These are phyloP conservation scores for Formicarius rufipectus DNA, from an alignment of 2,113 vertebrate species.

Conservation along the genomic window DNA sequence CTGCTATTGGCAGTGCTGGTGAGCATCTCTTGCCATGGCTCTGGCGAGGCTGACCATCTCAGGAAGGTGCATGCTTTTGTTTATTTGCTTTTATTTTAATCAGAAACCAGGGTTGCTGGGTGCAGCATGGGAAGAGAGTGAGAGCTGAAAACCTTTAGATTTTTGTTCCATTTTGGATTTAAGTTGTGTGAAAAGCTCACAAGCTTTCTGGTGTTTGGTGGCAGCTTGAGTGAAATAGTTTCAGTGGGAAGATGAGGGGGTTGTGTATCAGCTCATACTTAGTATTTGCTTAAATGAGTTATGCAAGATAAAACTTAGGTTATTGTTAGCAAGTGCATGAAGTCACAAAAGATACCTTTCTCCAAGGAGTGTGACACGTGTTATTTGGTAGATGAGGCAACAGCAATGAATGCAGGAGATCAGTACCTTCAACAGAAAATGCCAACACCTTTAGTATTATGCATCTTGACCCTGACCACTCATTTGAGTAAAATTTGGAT, in stretches of 20 bases:
- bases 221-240: conserved; percentile 12
- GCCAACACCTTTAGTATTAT: background rate
- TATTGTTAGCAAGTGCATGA: background rate
- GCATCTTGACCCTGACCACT: background rate
- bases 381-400: background rate
- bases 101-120: background rate
- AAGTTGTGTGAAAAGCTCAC: background rate
- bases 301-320: background rate
- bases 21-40: fast-evolving
- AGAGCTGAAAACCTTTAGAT: background rate
- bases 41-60: background rate
- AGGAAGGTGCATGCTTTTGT: background rate
- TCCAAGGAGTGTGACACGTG: background rate
- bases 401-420: background rate
- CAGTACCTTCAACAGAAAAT: background rate
- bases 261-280: background rate
- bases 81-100: background rate
- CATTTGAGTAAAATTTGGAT: background rate
- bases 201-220: background rate
- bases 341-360: background rate
- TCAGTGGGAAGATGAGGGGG: conserved; percentile 3
- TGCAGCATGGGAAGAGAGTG: fast-evolving
- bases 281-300: background rate
- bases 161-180: background rate
- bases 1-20: background rate